Evolutionary conservation across 2,113 vertebrate genomes (phyloP), one percentile per base, ranked within the genome.

Genomic region (Microcebus jonahi): DNA sequence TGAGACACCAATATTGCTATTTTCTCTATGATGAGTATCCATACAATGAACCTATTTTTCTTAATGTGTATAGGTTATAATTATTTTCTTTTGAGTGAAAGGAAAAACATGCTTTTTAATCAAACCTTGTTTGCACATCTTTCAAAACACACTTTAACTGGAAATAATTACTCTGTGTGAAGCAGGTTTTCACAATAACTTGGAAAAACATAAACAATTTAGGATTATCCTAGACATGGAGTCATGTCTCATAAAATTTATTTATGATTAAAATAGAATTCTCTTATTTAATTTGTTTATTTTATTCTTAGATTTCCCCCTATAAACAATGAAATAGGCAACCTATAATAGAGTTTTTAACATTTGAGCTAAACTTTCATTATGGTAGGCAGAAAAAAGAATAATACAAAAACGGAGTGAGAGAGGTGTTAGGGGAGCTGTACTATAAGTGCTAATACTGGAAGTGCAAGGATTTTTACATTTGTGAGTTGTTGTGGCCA

Each of bases 281-380:
- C 21, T 9, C 67, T 18, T 6, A 27, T 8, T 97, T 92, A 75
- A 85, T 96, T 94, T 94, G 3, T 97, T 97, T 95, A 90, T 92
- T 98, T 92, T 98, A 91, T 90, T 91, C 68, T 98, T 97, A 97
- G 67, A 91, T 83, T 95, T 15, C 68, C 13, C 8, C 7, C 2
- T 53, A 70, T 45, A 96, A 96, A 87, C 23, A 88, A 80, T 59
- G 31, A 27, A 77, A 97, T 98, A 97, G 5, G 2, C 53, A 17
- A 31, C 36, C 75, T 77, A 50, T 53, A 85, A 36, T 11, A 91
- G 42, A 94, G 93, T 92, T 90, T 77, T 88, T 90, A 95, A 91
- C 13, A 87, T 29, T 57, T 91, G 45, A 34, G 25, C 36, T 85
- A 82, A 91, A 96, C 23, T 87, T 80, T 36, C 68, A 86, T 53